Base-by-base conservation (phyloP, 2,888 invertebrate genomes). In the Amphipoea lucens region DNA sequence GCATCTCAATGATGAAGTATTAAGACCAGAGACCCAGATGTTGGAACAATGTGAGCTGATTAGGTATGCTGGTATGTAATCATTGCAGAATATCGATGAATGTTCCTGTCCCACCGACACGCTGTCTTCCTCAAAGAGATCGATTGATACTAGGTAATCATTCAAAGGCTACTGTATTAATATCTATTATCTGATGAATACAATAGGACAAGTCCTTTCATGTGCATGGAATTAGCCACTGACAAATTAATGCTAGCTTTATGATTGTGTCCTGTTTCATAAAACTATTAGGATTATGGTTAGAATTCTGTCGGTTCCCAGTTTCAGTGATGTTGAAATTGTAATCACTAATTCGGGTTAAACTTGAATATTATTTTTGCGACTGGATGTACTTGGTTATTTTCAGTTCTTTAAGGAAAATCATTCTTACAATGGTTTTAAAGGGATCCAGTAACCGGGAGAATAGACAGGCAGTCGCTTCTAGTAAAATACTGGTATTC, bases 161-260 rank as follows among this genome's bases (percentile, higher is more conserved):
- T 76, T 36, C 63, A 69, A 82, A 69, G 76, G 36, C n/a, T 51
- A 63, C 42, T 9, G 36, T 71, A 71, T 63, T 83, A 79, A 69
- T 79, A 12, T 45, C 60, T 29, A 73, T 73, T 84, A n/a, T 69
- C 65, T 54, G 45, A 73, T 60, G 40, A 60, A 54, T 69, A 73
- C 60, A 69, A 65, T 81, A 14, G 69, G 48, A 54, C 68, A 62
- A 73, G 45, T 68, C 69, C 20, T 69, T 74, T 76, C 69, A 82
- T 65, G 72, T 66, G 73, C 51, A 78, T 5, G 23, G n/a, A 62
- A 84, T 79, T 73, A 70, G 29, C 60, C 40, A 40, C 73, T 84
- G 54, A 69, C 54, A 69, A 72, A 84, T 76, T 68, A 75, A 60
- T 70, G 5, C 36, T 40, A 45, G 70, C 51, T 45, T 60, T 60